Evolutionary conservation across 2,888 invertebrate species (phyloP).

Genomic region (Acanthopleura granulata): DNA sequence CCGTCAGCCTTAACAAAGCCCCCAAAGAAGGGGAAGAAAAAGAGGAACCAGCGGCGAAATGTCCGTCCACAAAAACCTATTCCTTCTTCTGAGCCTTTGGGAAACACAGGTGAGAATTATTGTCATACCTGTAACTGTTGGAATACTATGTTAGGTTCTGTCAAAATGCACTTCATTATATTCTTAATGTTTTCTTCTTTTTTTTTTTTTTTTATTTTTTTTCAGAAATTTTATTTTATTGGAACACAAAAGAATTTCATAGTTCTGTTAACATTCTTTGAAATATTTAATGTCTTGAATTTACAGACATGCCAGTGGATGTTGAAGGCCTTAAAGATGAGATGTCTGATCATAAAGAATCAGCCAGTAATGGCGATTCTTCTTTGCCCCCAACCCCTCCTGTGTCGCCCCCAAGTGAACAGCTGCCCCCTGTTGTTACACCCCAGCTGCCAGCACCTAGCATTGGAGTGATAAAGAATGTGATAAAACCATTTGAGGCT

Average conservation of each 20-base stretch:
- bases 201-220: too few species aligned
- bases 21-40: constrained; percentile 75
- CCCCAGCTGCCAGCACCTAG: neutral
- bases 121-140: too few species aligned
- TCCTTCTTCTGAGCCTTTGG: constrained; percentile 44
- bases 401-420: neutral
- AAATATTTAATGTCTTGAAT: neutral
- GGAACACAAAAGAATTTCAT: too few species aligned
- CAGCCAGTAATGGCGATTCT: neutral
- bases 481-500: neutral
- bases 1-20: constrained; percentile 70
- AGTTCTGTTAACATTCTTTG: too few species aligned
- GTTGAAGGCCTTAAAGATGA: constrained; percentile 1
- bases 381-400: constrained; percentile 11
- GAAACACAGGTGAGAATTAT: constrained; percentile 32
- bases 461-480: too few species aligned
- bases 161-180: too few species aligned
- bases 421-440: neutral
- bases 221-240: too few species aligned
- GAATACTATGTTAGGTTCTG: too few species aligned
- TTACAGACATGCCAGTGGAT: constrained; percentile 14
- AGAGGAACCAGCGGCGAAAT: constrained; percentile 71
- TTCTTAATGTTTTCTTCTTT: too few species aligned
- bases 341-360: neutral
- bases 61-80: constrained; percentile 66